A percentile compares a stretch with the other conserved stretches of the same genome.
Conservation (phyloP, 2,888 invertebrate genomes). For the Drosophila imparisetae region DNA sequence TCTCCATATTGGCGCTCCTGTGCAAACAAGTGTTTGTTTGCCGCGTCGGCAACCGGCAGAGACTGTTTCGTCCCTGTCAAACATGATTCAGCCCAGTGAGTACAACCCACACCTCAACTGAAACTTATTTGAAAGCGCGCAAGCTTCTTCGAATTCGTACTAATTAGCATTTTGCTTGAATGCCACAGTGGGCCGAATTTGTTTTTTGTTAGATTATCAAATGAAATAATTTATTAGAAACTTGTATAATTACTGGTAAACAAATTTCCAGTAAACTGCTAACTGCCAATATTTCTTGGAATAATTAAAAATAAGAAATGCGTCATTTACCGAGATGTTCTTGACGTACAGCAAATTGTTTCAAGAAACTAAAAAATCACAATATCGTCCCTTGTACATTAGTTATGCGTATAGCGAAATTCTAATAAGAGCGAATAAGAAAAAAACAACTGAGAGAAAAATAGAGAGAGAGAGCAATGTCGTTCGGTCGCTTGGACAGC, state of each 20-base stretch:
- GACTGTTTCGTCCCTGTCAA: slow-evolving; percentile 39
- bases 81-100: slow-evolving; percentile 32
- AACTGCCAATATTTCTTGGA: background rate
- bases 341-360: background rate
- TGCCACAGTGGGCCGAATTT: slow-evolving; percentile 10
- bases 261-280: background rate
- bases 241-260: background rate
- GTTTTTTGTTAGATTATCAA: background rate
- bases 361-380: background rate
- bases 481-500: slow-evolving; percentile 18
- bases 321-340: background rate
- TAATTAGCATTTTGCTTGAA: slow-evolving; percentile 67
- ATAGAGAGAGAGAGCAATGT: slow-evolving; percentile 16
- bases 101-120: background rate
- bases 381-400: slow-evolving; percentile 1
- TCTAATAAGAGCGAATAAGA: slow-evolving; percentile 28
- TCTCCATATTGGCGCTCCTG: slow-evolving; percentile 60
- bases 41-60: slow-evolving; percentile 50
- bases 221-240: background rate
- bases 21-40: slow-evolving; percentile 81
- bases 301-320: background rate
- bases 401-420: slow-evolving; percentile 41
- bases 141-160: slow-evolving; percentile 58
- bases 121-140: slow-evolving; percentile 11
- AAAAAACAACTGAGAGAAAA: background rate